Conservation (phyloP, 1,140 invertebrate species). For the roundworm (Caenorhabditis elegans) region DNA sequence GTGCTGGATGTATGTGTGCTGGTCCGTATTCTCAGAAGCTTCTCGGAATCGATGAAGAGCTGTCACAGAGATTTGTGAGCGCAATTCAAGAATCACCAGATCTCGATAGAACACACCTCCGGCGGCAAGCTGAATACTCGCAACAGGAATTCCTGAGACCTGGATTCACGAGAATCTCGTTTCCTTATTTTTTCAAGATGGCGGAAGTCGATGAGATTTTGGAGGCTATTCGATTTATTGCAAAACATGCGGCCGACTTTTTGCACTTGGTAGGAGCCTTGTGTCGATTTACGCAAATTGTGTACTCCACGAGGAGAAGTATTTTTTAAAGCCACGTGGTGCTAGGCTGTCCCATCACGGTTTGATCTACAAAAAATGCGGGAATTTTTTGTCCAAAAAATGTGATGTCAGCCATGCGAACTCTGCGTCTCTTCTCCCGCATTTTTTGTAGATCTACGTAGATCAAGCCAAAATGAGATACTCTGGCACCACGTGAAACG, state of each 20-base stretch:
- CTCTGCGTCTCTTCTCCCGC: no score
- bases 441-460: no score
- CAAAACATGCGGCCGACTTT: slow-evolving; percentile 85
- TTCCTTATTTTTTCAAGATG: slow-evolving; percentile 83
- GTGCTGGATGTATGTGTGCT: slow-evolving; percentile 82
- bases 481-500: no score
- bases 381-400: no score
- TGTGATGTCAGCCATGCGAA: no score
- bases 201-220: slow-evolving; percentile 78
- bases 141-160: slow-evolving; percentile 78
- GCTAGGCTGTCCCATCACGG: no score
- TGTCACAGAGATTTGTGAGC: slow-evolving; percentile 31
- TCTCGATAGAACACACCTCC: slow-evolving; percentile 72
- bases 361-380: no score
- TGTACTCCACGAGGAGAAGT: no score
- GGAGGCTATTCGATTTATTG: slow-evolving; percentile 82
- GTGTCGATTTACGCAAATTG: no score
- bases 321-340: no score
- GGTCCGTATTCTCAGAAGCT: slow-evolving; percentile 82
- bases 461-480: no score
- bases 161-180: slow-evolving; percentile 81
- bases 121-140: slow-evolving; percentile 72
- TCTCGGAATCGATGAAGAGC: slow-evolving; percentile 77
- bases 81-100: slow-evolving; percentile 55
- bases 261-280: slow-evolving; percentile 85